Evolutionary conservation across 2,797 vertebrate species (phyloP).

Genomic region (Pangasius sanitwongsei): DNA sequence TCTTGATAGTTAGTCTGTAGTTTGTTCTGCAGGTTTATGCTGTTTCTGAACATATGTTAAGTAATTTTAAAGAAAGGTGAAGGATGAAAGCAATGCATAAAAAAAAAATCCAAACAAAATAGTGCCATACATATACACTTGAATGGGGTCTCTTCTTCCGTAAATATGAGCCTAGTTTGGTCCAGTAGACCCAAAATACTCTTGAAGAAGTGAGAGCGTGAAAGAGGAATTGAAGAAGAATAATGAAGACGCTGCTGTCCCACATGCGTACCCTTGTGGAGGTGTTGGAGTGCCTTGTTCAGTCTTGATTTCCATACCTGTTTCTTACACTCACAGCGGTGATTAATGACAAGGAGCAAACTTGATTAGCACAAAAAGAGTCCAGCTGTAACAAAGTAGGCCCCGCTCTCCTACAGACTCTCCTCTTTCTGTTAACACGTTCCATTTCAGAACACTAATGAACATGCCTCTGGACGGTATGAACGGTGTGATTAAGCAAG

Average conservation of each 20-base stretch:
- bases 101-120: not conserved
- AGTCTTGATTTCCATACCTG: slow-evolving; percentile 53
- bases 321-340: slow-evolving; percentile 38
- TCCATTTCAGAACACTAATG: slow-evolving; percentile 67
- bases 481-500: slow-evolving; percentile 70
- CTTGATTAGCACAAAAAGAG: slow-evolving; percentile 55
- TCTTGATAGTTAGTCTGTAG: not conserved
- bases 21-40: not conserved
- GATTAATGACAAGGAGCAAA: slow-evolving; percentile 53
- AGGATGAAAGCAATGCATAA: not conserved
- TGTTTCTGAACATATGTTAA: not conserved
- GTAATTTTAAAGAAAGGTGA: not conserved
- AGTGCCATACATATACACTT: not conserved
- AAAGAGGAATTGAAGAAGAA: not conserved
- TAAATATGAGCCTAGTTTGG: not conserved
- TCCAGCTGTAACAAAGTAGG: slow-evolving; percentile 47
- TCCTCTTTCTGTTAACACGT: slow-evolving; percentile 66
- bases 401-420: slow-evolving; percentile 43
- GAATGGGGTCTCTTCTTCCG: not conserved
- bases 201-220: not conserved
- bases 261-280: slow-evolving; percentile 43
- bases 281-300: slow-evolving; percentile 45
- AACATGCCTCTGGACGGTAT: slow-evolving; percentile 68
- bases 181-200: not conserved
- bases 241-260: slow-evolving; percentile 29